Evolutionary conservation across 2,797 vertebrate species (phyloP).

Genomic region (Parauchenoglanis punctatus): DNA sequence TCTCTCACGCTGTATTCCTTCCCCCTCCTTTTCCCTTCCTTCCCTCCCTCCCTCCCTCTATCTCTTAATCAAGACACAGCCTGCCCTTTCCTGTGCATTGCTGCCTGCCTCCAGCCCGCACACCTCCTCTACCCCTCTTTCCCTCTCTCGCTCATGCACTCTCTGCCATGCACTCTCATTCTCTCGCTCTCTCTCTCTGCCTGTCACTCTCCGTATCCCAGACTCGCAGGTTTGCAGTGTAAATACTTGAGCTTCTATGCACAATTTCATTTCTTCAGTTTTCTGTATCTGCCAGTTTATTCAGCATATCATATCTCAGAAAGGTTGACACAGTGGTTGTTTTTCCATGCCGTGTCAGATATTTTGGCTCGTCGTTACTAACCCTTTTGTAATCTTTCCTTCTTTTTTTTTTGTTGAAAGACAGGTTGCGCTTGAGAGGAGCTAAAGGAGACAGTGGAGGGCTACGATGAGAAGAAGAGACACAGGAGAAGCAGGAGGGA

Average conservation of each 20-base stretch:
- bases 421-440: constrained; percentile 52
- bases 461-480: constrained; percentile 61
- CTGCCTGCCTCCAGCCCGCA: constrained; percentile 68
- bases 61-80: constrained; percentile 80
- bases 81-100: constrained; percentile 78
- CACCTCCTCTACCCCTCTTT: constrained; percentile 54
- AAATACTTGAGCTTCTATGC: constrained; percentile 37
- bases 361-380: background rate
- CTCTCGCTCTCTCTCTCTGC: constrained; percentile 38
- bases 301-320: background rate
- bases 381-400: background rate
- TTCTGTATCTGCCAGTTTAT: constrained; percentile 20
- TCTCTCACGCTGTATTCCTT: constrained; percentile 36
- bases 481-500: constrained; percentile 61
- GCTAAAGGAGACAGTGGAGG: constrained; percentile 59
- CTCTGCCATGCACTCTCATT: constrained; percentile 51
- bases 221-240: constrained; percentile 43
- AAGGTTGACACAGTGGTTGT: constrained; percentile 9
- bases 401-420: constrained; percentile 38
- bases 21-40: constrained; percentile 39
- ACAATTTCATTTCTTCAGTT: background rate
- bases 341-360: background rate
- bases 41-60: constrained; percentile 54
- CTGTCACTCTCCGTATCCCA: constrained; percentile 39
- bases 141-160: constrained; percentile 37